Evolutionary conservation across 2,888 invertebrate species (phyloP).

Genomic region (Phoenoteleia sp.): DNA sequence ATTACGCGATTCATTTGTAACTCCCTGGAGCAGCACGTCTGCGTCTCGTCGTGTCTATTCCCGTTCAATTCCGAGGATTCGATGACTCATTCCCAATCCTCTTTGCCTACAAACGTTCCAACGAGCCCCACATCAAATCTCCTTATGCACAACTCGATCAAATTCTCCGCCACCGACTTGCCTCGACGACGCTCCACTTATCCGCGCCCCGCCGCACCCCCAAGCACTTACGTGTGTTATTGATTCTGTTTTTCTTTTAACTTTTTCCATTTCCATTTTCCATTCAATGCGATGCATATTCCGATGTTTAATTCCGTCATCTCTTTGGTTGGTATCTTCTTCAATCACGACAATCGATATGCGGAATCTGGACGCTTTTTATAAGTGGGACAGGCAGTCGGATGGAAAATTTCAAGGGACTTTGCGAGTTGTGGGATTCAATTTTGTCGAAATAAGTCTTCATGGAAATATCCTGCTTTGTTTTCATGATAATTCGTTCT

Average conservation of each 20-base stretch:
- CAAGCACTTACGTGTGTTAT: constrained; percentile 63
- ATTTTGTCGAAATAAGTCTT: no score
- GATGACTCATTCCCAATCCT: constrained; percentile 81
- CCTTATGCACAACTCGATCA: constrained; percentile 84
- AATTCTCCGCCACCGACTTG: constrained; percentile 78
- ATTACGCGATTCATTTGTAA: constrained; percentile 85
- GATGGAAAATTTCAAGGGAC: constrained; percentile 36
- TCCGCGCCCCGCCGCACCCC: no score
- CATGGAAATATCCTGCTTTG: no score
- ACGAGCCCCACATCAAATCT: constrained; percentile 82
- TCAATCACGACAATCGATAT: constrained; percentile 46
- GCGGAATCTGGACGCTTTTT: constrained; percentile 7
- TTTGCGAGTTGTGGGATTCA: no score
- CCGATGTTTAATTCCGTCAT: constrained; percentile 57
- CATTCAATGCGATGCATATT: constrained; percentile 48
- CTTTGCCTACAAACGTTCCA: constrained; percentile 83
- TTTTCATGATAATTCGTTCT: no score
- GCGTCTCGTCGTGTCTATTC: constrained; percentile 54
- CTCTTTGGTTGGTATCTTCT: constrained; percentile 22
- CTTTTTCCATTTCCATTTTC: constrained; percentile 43
- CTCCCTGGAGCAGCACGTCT: constrained; percentile 68
- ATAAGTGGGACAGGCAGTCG: constrained; percentile 27
- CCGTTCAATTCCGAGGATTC: constrained; percentile 73
- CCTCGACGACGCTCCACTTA: constrained; percentile 49
- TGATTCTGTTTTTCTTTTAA: constrained; percentile 70